Base-by-base conservation (phyloP, 1,140 invertebrate species). In the Neuroterus valhalla region DNA sequence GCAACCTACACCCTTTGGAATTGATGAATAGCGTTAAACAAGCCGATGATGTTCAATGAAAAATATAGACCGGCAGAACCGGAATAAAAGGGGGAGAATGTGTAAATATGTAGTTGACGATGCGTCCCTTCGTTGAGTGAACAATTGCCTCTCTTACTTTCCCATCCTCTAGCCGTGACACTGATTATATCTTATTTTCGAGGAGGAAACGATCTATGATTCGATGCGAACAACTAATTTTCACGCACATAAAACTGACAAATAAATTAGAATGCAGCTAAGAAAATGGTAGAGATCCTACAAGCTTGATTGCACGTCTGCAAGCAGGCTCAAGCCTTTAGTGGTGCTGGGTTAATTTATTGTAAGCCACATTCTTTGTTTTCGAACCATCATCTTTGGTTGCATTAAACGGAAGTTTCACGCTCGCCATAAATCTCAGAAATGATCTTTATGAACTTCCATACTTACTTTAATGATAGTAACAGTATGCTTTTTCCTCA, bases 71-170 rank as follows among this genome's bases (percentile, higher is more conserved):
- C 55, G 55, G 55, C 55, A 17, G 26, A 62, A 62, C 55, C 55
- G 55, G 55, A 62, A 62, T 62, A 62, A 62, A 62, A 62, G 26
- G 55, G 55, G 55, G 55, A 62, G 55, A 23, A n/a, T 31, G 55
- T 62, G 55, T 62, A 62, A 62, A 62, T 62, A 62, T 62, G 55
- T 5, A 62, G 55, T 62, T 62, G 55, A 62, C 55, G 55, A 62
- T 62, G 15, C 14, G 21, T 62, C 26, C 55, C 55, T 62, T 26
- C 26, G n/a, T 6, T 31, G 55, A 62, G 55, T 62, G 55, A 62
- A 62, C 23, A 62, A 62, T 62, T 62, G 15, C 21, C 55, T 62
- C 55, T 62, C 15, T 15, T n/a, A 15, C 14, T 62, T 62, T 26
- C 55, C 55, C 55, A 31, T 62, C 55, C 26, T 62, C 55, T 62